phyloP scores from a whole-genome alignment of 1,140 invertebrate species.

The Dendrolimus kikuchii region DNA sequence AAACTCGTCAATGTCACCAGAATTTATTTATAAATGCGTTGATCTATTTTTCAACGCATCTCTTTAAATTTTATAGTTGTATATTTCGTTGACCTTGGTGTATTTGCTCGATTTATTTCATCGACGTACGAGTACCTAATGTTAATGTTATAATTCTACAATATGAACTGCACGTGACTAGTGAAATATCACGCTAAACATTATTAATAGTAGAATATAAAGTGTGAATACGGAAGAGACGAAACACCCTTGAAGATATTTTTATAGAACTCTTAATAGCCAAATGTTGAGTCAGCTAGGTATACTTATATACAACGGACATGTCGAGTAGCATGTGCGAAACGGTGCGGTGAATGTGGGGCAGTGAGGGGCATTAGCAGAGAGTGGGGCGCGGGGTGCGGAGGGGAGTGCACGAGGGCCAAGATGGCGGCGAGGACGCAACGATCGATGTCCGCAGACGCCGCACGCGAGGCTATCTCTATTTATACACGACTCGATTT shows the following conservation, averaged over 20 bases:
- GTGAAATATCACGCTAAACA: too few relatives aligned
- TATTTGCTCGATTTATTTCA: too few relatives aligned
- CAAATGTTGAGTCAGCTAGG: constrained; percentile 17
- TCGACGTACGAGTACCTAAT: too few relatives aligned
- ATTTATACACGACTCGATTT: constrained; percentile 54
- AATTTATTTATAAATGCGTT: constrained; percentile 39
- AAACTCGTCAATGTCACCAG: constrained; percentile 59
- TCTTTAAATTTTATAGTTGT: too few relatives aligned
- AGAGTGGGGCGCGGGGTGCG: constrained; percentile 42
- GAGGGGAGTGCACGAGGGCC: constrained; percentile 56
- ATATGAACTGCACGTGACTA: too few relatives aligned
- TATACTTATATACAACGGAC: constrained; percentile 25
- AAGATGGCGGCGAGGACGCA: constrained; percentile 66
- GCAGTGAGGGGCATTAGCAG: constrained; percentile 49
- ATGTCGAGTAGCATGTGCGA: constrained; percentile 42
- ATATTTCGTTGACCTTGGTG: too few relatives aligned
- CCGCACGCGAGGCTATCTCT: constrained; percentile 55
- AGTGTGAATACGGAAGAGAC: constrained; percentile 10
- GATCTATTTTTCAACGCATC: too few relatives aligned
- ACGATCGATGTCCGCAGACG: constrained; percentile 69
- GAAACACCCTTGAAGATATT: constrained; percentile 13
- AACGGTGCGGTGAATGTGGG: constrained; percentile 63
- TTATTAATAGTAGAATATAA: background rate
- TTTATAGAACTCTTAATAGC: constrained; percentile 9
- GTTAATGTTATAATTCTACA: too few relatives aligned